Evolutionary conservation across 2,888 invertebrate genomes (phyloP).

Genomic region (Encarsia formosa): DNA sequence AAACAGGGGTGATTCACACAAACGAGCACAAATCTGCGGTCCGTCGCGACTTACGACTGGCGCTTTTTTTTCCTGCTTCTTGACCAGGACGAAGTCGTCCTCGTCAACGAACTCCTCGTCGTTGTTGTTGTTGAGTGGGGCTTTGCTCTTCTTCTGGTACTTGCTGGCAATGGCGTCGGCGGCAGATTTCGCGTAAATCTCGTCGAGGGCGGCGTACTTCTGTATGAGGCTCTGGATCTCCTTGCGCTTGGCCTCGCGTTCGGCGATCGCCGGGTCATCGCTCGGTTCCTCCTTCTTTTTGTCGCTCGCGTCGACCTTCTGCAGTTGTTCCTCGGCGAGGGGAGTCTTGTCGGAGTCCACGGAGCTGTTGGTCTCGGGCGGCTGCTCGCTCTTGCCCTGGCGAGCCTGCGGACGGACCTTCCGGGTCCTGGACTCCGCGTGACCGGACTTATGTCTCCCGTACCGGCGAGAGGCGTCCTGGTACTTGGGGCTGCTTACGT

Average conservation of each 20-base stretch:
- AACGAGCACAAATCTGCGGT: too few relatives aligned
- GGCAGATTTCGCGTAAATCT: slow-evolving; percentile 56
- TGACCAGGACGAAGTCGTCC: slow-evolving; percentile 17
- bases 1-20: too few relatives aligned
- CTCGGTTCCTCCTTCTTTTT: slow-evolving; percentile 42
- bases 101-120: slow-evolving; percentile 14
- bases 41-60: slow-evolving; percentile 23
- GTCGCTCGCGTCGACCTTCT: not conserved
- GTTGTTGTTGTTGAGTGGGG: slow-evolving; percentile 22
- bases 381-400: slow-evolving; percentile 63
- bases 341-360: slow-evolving; percentile 50
- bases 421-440: slow-evolving; percentile 38
- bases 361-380: slow-evolving; percentile 40
- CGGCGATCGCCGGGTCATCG: slow-evolving; percentile 60
- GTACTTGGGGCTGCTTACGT: not conserved
- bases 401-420: slow-evolving; percentile 57
- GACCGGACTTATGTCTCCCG: slow-evolving; percentile 53
- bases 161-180: slow-evolving; percentile 48
- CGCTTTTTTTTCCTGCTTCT: slow-evolving; percentile 10
- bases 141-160: slow-evolving; percentile 38
- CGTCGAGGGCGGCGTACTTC: slow-evolving; percentile 78
- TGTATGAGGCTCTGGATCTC: slow-evolving; percentile 78
- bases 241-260: slow-evolving; percentile 75
- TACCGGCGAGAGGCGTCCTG: slow-evolving; percentile 38
- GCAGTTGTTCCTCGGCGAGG: slow-evolving; percentile 28